Conservation (phyloP, 2,888 invertebrate genomes). For the Eudemis profundana region DNA sequence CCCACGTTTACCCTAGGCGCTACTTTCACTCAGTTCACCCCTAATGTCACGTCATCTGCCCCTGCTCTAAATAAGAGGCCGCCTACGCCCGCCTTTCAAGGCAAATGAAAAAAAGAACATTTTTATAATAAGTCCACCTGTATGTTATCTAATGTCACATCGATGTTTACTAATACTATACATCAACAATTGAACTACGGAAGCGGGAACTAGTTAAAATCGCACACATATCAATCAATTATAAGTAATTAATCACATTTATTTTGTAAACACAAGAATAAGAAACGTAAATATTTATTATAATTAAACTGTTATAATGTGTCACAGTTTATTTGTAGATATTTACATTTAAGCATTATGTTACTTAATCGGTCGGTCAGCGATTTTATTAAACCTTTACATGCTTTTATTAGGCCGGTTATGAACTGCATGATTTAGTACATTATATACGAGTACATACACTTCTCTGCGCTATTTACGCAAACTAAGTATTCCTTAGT, state of each 20-base stretch:
- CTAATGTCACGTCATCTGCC: no score
- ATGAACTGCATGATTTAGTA: no score
- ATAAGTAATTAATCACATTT: constrained; percentile 62
- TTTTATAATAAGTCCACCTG: constrained; percentile 28
- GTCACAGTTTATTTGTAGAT: constrained; percentile 51
- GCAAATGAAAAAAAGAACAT: no score
- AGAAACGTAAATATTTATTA: constrained; percentile 73
- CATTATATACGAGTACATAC: no score
- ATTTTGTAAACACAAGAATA: constrained; percentile 74
- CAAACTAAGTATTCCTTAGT: no score
- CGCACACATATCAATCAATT: constrained; percentile 57
- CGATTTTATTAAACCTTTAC: not conserved
- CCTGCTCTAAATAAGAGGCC: no score
- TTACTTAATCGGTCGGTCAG: not conserved
- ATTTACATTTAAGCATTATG: constrained; percentile 18
- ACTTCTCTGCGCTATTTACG: no score
- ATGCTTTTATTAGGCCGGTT: no score
- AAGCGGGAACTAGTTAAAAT: constrained; percentile 65
- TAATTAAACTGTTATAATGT: constrained; percentile 67
- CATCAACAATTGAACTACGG: constrained; percentile 52
- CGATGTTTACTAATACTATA: constrained; percentile 48
- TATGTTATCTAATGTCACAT: constrained; percentile 49
- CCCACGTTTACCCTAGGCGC: no score
- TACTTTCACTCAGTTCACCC: no score
- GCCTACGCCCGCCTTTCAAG: no score